Percentiles rank a stretch among this genome's conserved stretches.
Conservation (phyloP, 2,888 invertebrate species). For the Tenodera sinensis region DNA sequence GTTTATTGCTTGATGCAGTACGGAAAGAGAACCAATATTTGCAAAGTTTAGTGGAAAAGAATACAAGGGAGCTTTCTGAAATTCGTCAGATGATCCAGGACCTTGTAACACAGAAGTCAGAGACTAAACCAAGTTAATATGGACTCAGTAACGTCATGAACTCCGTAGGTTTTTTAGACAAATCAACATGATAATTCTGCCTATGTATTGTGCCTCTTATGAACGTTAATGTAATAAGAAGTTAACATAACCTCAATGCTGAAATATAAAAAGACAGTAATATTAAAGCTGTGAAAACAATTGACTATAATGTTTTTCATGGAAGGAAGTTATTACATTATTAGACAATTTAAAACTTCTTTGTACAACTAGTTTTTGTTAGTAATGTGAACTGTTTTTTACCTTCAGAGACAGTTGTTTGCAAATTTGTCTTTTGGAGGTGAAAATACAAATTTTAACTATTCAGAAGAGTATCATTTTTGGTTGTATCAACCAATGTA, state of each 20-base stretch:
- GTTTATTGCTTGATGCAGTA: conserved; percentile 14
- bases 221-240: too few species aligned
- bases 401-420: not conserved
- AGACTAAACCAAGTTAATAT: not conserved
- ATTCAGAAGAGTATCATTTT: not conserved
- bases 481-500: not conserved
- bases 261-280: too few species aligned
- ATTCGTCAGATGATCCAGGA: conserved; percentile 24
- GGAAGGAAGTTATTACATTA: too few species aligned
- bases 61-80: conserved; percentile 26
- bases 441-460: not conserved
- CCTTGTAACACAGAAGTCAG: conserved; percentile 7
- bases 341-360: too few species aligned
- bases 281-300: too few species aligned
- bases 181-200: too few species aligned
- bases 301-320: too few species aligned
- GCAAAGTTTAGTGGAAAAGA: conserved; percentile 20
- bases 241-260: too few species aligned
- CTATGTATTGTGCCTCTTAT: too few species aligned
- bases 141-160: not conserved
- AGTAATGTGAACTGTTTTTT: not conserved
- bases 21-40: conserved; percentile 27
- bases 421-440: not conserved
- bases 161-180: too few species aligned
- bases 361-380: not conserved